phyloP scores from a whole-genome alignment of 2,797 vertebrate species.

The Peromyscus eremicus region DNA sequence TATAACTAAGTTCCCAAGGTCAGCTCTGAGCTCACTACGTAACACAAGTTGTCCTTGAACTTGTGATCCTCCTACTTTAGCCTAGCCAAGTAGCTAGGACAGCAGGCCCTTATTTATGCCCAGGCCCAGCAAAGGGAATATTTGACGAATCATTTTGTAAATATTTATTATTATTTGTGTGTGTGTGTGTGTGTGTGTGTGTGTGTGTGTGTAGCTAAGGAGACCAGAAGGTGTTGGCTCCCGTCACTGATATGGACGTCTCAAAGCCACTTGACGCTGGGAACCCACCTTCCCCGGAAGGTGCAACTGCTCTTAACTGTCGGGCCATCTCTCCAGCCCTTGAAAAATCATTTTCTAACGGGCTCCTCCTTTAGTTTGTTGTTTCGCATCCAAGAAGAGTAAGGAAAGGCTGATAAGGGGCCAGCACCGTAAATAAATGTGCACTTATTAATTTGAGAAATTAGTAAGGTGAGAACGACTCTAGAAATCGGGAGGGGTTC shows the following conservation, averaged over 20 bases:
- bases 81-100: neutral
- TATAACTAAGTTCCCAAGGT: neutral
- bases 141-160: neutral
- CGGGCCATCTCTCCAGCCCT: neutral
- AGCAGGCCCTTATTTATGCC: too few species aligned
- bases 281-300: too few species aligned
- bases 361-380: neutral
- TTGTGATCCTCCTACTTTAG: neutral
- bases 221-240: neutral
- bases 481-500: neutral
- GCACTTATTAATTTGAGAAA: neutral
- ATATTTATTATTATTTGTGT: neutral
- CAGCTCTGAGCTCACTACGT: neutral
- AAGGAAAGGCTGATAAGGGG: neutral
- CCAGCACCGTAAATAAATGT: neutral
- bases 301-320: neutral
- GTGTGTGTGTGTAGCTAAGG: neutral
- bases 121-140: neutral
- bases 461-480: neutral
- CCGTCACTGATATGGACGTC: neutral
- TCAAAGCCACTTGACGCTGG: too few species aligned
- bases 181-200: neutral
- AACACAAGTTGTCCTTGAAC: neutral
- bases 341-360: conserved; percentile 3
- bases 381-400: neutral